phyloP scores from a whole-genome alignment of 2,888 invertebrate species.

The Xanthorhoe spadicearia region DNA sequence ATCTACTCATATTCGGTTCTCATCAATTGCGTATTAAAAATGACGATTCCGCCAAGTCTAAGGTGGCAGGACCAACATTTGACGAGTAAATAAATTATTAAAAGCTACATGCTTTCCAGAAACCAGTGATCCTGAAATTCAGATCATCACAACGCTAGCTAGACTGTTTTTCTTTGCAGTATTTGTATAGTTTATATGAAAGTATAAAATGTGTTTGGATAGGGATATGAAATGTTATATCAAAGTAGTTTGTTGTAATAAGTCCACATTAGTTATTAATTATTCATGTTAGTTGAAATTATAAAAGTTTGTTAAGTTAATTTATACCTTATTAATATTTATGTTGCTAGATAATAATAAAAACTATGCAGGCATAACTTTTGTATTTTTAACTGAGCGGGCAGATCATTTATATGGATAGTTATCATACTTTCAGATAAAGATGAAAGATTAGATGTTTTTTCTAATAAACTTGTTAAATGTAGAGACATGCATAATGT shows the following conservation, averaged over 20 bases:
- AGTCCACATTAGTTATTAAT: not conserved
- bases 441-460: not conserved
- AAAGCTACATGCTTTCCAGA: not conserved
- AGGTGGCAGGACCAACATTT: not conserved
- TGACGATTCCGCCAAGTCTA: too few species aligned
- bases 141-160: conserved; percentile 20
- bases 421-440: not conserved
- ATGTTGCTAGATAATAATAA: not conserved
- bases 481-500: not conserved
- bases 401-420: not conserved
- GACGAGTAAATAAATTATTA: not conserved
- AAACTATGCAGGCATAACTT: too few species aligned
- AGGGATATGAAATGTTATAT: conserved; percentile 4
- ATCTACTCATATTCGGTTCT: too few species aligned
- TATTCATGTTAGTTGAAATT: not conserved
- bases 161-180: not conserved
- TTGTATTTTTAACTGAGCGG: too few species aligned
- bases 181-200: not conserved
- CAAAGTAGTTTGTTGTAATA: conserved; percentile 1
- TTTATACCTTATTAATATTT: not conserved
- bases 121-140: conserved; percentile 18
- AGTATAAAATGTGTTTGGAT: not conserved
- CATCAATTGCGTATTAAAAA: too few species aligned
- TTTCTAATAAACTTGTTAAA: not conserved
- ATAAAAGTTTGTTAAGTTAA: not conserved